Base-by-base conservation (phyloP, 2,888 invertebrate species). In the Tinea semifulvella region DNA sequence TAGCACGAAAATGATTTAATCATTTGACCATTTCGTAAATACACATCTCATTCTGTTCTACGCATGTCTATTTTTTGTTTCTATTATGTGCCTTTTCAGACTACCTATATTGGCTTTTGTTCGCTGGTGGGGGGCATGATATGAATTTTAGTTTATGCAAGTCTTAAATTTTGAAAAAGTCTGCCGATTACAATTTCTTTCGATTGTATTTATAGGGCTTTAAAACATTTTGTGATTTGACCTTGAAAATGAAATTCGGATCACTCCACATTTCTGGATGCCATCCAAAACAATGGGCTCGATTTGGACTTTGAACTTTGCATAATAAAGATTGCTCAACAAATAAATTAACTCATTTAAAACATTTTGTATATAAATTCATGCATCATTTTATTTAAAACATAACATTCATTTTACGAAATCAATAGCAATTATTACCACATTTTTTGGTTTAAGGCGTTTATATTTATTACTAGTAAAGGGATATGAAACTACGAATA, bases 391-490 rank as follows among this genome's bases (percentile, higher is more conserved):
- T n/a, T n/a, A n/a, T n/a, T n/a, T n/a, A n/a, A n/a, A n/a, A n/a
- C n/a, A n/a, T n/a, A n/a, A n/a, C n/a, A n/a, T n/a, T n/a, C n/a
- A n/a, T n/a, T n/a, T n/a, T n/a, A n/a, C n/a, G n/a, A n/a, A n/a
- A n/a, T n/a, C n/a, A n/a, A n/a, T n/a, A n/a, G n/a, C n/a, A n/a
- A n/a, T n/a, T n/a, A n/a, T n/a, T n/a, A n/a, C n/a, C n/a, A n/a
- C n/a, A n/a, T n/a, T n/a, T n/a, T n/a, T n/a, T n/a, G n/a, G n/a
- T n/a, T n/a, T n/a, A n/a, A n/a, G n/a, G n/a, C n/a, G n/a, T n/a
- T n/a, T n/a, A n/a, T n/a, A n/a, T n/a, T n/a, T n/a, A 14, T 31
- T 49, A 53, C 72, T 76, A 79, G 79, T 80, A 80, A 80, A 80
- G 79, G 79, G 74, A 77, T 79, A 79, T 80, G 77, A 75, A 62